Conservation (phyloP, 2,797 vertebrate species). For the Acrossocheilus fasciatus region DNA sequence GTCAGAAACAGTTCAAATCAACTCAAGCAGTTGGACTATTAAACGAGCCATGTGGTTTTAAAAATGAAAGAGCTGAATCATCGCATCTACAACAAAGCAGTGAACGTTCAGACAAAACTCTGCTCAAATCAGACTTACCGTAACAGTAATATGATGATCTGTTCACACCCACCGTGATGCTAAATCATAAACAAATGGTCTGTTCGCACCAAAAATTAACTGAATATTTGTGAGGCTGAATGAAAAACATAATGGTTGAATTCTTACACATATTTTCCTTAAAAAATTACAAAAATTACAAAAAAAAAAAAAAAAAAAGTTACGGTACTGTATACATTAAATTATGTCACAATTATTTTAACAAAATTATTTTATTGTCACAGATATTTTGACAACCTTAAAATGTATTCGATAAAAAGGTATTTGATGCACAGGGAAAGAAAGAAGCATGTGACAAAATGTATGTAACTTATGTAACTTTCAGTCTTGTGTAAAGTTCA, state of each 20-base stretch:
- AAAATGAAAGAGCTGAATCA: conserved; percentile 25
- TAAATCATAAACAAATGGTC: not conserved
- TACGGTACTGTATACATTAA: no score
- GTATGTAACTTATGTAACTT: not conserved
- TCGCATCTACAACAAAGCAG: not conserved
- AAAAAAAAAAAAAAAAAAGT: no score
- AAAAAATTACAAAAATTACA: no score
- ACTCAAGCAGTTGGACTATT: not conserved
- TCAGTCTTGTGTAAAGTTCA: no score
- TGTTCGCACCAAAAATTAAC: not conserved
- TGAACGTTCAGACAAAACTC: not conserved
- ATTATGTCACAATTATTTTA: not conserved
- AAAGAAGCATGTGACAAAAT: not conserved
- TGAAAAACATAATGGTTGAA: no score
- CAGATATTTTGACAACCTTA: no score
- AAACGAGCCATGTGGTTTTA: conserved; percentile 28
- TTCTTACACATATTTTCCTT: no score
- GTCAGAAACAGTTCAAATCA: conserved; percentile 3
- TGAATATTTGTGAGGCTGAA: not conserved
- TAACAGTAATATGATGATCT: not conserved
- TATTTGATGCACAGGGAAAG: no score
- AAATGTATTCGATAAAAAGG: no score
- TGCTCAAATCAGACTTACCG: not conserved
- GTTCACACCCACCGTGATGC: not conserved
- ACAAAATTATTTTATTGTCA: no score